Conservation (phyloP, 2,797 vertebrate genomes). For the Hydrolagus colliei region DNA sequence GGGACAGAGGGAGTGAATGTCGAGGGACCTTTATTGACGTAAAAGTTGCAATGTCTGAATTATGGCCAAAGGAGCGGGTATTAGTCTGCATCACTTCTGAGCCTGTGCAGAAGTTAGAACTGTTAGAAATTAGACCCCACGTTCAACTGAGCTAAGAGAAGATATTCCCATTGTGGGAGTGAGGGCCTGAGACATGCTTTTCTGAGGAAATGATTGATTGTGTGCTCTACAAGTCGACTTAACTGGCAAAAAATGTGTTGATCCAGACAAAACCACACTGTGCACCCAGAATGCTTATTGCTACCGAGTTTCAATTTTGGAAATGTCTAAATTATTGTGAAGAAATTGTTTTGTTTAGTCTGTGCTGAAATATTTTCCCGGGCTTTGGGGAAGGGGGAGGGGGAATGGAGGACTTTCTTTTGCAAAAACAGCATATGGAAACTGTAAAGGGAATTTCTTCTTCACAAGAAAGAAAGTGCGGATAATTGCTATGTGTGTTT, state of each 20-base stretch:
- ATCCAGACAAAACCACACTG: background rate
- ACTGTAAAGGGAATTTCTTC: conserved; percentile 1
- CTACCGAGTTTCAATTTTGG: background rate
- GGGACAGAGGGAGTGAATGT: background rate
- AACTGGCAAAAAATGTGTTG: background rate
- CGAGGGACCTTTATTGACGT: background rate
- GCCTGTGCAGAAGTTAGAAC: too few species aligned
- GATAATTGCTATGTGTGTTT: background rate
- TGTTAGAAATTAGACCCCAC: too few species aligned
- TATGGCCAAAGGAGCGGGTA: too few species aligned
- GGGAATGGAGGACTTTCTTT: background rate
- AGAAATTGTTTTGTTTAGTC: conserved; percentile 28
- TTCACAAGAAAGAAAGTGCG: background rate
- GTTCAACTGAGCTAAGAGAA: too few species aligned
- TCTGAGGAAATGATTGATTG: too few species aligned
- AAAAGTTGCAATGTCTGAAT: too few species aligned
- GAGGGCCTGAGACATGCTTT: background rate
- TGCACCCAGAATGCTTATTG: background rate
- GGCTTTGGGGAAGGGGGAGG: background rate
- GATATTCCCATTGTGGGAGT: too few species aligned
- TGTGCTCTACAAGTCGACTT: background rate
- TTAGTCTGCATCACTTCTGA: too few species aligned
- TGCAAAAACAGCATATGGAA: conserved; percentile 23
- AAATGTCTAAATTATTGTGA: conserved; percentile 6
- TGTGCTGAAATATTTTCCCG: background rate